Conservation (phyloP, 1,140 invertebrate genomes). For the Sinella curviseta region DNA sequence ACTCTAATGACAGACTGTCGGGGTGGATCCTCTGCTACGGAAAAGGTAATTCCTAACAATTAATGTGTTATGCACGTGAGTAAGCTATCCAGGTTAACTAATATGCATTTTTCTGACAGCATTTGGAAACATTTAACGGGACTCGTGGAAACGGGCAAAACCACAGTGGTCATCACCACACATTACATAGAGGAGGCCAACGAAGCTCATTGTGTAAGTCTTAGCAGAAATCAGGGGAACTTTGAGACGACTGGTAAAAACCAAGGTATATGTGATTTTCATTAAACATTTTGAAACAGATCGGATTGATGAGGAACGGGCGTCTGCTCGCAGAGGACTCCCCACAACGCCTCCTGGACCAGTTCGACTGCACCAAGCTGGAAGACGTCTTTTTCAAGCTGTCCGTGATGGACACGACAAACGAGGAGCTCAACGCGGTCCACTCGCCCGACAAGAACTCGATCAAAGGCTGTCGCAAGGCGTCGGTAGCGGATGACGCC, state of each 20-base stretch:
- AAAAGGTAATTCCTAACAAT: conserved; percentile 66
- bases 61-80: too few relatives aligned
- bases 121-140: conserved; percentile 89
- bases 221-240: conserved; percentile 35
- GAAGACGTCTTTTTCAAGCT: conserved; percentile 94
- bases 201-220: conserved; percentile 76
- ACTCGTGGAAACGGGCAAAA: conserved; percentile 75
- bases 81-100: neutral
- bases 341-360: conserved; percentile 76
- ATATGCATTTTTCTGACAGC: conserved; percentile 56
- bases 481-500: conserved; percentile 20
- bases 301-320: conserved; percentile 91
- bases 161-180: conserved; percentile 77
- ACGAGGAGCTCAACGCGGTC: conserved; percentile 27
- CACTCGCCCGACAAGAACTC: neutral
- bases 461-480: conserved; percentile 1
- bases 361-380: conserved; percentile 78
- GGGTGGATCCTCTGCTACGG: conserved; percentile 84
- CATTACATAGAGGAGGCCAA: conserved; percentile 92
- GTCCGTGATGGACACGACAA: conserved; percentile 64
- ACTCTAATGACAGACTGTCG: conserved; percentile 79
- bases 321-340: conserved; percentile 87
- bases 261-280: neutral
- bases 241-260: neutral
- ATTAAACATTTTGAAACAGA: conserved; percentile 56